Evolutionary conservation across 2,888 invertebrate genomes (phyloP).

Genomic region (Adelphocoris suturalis): DNA sequence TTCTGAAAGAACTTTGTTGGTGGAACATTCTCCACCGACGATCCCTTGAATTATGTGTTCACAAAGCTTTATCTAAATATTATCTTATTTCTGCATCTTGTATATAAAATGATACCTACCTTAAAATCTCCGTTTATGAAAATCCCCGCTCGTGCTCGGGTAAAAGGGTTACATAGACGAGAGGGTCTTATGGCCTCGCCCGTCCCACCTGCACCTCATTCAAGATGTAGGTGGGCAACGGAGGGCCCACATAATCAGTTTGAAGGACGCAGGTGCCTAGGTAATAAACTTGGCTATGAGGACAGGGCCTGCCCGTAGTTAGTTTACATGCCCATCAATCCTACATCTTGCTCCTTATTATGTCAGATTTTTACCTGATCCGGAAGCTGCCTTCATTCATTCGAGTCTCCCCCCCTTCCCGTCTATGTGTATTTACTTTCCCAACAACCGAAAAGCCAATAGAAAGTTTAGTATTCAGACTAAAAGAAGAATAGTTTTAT

Average conservation of each 20-base stretch:
- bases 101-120: not conserved
- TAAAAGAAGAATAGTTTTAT: too few species aligned
- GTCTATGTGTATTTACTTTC: not conserved
- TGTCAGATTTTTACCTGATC: slow-evolving; percentile 64
- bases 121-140: not conserved
- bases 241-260: slow-evolving; percentile 57
- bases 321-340: slow-evolving; percentile 63
- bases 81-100: too few species aligned
- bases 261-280: slow-evolving; percentile 65
- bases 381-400: slow-evolving; percentile 9
- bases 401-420: not conserved
- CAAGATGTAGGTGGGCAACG: slow-evolving; percentile 53
- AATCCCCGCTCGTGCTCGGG: slow-evolving; percentile 9
- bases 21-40: too few species aligned
- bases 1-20: too few species aligned
- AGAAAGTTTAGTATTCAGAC: too few species aligned
- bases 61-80: too few species aligned
- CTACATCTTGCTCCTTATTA: slow-evolving; percentile 48
- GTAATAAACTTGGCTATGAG: slow-evolving; percentile 54
- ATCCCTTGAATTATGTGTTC: too few species aligned
- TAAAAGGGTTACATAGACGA: not conserved
- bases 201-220: slow-evolving; percentile 49
- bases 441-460: too few species aligned
- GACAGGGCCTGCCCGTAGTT: slow-evolving; percentile 30
- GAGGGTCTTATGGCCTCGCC: slow-evolving; percentile 48